Evolutionary conservation across 1,140 invertebrate species (phyloP), one percentile per base, ranked within the genome.

Genomic region (Nephotettix cincticeps): DNA sequence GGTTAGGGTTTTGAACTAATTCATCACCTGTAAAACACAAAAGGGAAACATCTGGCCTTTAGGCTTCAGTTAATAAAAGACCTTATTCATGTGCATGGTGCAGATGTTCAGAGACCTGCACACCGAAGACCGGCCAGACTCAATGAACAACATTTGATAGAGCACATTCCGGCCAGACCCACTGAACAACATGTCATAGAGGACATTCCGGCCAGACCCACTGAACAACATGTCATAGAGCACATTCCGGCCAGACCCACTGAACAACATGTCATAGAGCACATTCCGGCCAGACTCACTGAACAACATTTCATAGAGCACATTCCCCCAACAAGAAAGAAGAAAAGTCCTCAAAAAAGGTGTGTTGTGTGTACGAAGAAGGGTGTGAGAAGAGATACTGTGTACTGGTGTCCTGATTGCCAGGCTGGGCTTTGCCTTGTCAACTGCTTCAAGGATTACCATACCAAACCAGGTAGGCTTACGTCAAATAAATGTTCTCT

Each of bases 321-420:
- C 13, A 63, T 63, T 63, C 58, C 58, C 19, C n/a, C 58, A 27
- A 63, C 58, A 27, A 27, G 27, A 29, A 63, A 28, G 13, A 63
- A 63, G 27, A 29, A 11, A 9, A 28, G 11, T 27, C 27, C 58
- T 27, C 58, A 63, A 19, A 63, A 19, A 28, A 63, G 58, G 58
- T 63, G 58, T 63, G 58, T 29, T 27, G 58, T 29, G 19, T 63
- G 58, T 28, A 6, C 3, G 3, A 63, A 63, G 19, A 19, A 28
- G 23, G 58, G 58, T 3, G 19, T 27, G 6, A 63, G 58, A 63
- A 23, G 27, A 63, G 19, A 63, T 27, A 63, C 3, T 27, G 27
- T 27, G 2, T 63, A 29, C 58, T 63, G 58, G 58, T 63, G 58
- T 28, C 27, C 58, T 63, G 58, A 63, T 27, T 63, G 58, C 29